phyloP scores from a whole-genome alignment of 2,797 vertebrate species.

The Pagetopsis macropterus region DNA sequence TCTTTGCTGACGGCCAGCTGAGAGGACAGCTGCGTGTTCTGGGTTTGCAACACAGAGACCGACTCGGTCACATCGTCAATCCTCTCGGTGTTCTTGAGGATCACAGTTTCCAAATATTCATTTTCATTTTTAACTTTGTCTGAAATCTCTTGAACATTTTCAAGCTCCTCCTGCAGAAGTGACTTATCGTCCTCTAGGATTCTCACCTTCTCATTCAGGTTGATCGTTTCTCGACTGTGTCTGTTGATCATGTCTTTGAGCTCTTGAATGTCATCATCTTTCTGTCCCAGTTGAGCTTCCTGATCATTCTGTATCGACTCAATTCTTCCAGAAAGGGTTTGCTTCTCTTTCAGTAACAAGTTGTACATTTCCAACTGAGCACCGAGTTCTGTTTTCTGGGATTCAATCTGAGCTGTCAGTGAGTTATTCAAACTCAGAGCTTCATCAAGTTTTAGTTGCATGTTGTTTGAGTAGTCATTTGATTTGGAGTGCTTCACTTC shows the following conservation, averaged over 20 bases:
- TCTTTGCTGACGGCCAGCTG: constrained; percentile 82
- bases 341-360: constrained; percentile 77
- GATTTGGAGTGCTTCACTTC: constrained; percentile 80
- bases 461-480: constrained; percentile 74
- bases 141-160: constrained; percentile 87
- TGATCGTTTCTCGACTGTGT: constrained; percentile 80
- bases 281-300: constrained; percentile 72
- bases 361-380: constrained; percentile 78
- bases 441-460: constrained; percentile 82
- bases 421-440: constrained; percentile 79
- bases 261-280: constrained; percentile 71
- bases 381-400: constrained; percentile 80
- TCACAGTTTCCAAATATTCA: constrained; percentile 87
- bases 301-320: constrained; percentile 72
- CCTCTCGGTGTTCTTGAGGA: constrained; percentile 85
- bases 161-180: constrained; percentile 90
- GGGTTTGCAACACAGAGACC: constrained; percentile 76
- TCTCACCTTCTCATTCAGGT: constrained; percentile 86
- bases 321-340: constrained; percentile 67
- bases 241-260: constrained; percentile 74
- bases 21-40: constrained; percentile 80
- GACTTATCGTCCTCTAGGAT: constrained; percentile 91
- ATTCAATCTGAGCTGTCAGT: constrained; percentile 76
- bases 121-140: constrained; percentile 90
- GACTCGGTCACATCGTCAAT: constrained; percentile 85